Evolutionary conservation across 2,797 vertebrate genomes (phyloP).

Genomic region (Cossypha niveicapilla): DNA sequence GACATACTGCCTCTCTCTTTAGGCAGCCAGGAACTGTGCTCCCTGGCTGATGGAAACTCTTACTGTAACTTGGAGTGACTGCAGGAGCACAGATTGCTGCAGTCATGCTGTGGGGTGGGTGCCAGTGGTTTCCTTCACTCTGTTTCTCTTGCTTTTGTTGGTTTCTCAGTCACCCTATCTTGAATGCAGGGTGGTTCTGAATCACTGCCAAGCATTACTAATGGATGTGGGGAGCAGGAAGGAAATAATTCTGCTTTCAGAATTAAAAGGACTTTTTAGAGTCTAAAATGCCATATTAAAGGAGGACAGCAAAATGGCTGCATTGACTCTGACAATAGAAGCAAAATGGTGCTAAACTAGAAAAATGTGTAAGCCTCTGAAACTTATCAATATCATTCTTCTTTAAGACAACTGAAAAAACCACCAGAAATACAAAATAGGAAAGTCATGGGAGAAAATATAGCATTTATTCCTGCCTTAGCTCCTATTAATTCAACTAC

Average conservation of each 20-base stretch:
- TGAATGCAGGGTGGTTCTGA: background rate
- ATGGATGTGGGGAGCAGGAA: conserved; percentile 4
- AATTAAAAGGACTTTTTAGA: background rate
- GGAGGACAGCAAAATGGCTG: background rate
- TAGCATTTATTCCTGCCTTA: background rate
- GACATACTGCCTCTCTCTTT: background rate
- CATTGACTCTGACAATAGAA: background rate
- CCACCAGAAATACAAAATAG: background rate
- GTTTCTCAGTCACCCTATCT: background rate
- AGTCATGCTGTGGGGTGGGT: background rate
- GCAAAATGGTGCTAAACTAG: background rate
- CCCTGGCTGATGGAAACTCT: conserved; percentile 21
- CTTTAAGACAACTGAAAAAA: background rate
- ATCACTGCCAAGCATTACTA: conserved; percentile 11
- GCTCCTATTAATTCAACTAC: background rate
- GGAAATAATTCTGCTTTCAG: background rate
- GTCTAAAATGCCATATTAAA: background rate
- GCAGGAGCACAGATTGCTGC: conserved; percentile 6
- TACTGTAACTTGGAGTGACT: background rate
- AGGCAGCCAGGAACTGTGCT: background rate
- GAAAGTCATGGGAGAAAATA: background rate
- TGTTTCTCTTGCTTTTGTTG: background rate
- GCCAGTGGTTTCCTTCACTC: background rate
- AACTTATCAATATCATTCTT: background rate
- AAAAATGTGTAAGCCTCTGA: background rate